Percentiles rank a stretch among this genome's conserved stretches.
Conservation (phyloP, 1,140 invertebrate genomes). For the Zaprionus ornatus region DNA sequence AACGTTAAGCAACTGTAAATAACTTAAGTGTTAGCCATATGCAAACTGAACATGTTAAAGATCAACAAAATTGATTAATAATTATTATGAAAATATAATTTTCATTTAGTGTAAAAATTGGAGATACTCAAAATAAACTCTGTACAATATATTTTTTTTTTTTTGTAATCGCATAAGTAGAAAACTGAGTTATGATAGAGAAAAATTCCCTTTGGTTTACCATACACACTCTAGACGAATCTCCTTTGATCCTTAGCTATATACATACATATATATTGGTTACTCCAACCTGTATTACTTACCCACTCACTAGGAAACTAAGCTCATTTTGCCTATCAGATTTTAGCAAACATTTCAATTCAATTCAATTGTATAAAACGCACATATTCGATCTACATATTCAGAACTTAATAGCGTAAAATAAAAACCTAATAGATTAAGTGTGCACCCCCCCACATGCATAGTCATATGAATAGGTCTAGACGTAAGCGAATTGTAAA, state of each 20-base stretch:
- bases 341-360: constrained; percentile 38
- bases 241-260: not conserved
- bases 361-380: constrained; percentile 70
- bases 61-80: constrained; percentile 25
- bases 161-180: constrained; percentile 17
- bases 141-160: constrained; percentile 46
- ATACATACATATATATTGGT: constrained; percentile 10
- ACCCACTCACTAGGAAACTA: constrained; percentile 11
- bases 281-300: constrained; percentile 15
- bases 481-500: constrained; percentile 32
- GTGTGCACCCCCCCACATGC: constrained; percentile 11
- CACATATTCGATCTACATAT: constrained; percentile 41
- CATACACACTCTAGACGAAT: not conserved
- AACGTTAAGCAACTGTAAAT: constrained; percentile 64
- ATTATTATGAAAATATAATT: constrained; percentile 58
- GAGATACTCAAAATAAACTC: constrained; percentile 1
- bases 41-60: constrained; percentile 36
- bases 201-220: constrained; percentile 12
- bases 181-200: constrained; percentile 6
- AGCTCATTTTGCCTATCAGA: constrained; percentile 62
- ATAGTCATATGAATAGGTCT: constrained; percentile 35
- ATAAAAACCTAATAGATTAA: constrained; percentile 33
- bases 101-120: constrained; percentile 47
- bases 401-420: constrained; percentile 26
- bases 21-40: constrained; percentile 46